These are phyloP conservation scores for Metacarcinus magister DNA, from an alignment of 2,888 invertebrate species.

Conservation along the genomic window DNA sequence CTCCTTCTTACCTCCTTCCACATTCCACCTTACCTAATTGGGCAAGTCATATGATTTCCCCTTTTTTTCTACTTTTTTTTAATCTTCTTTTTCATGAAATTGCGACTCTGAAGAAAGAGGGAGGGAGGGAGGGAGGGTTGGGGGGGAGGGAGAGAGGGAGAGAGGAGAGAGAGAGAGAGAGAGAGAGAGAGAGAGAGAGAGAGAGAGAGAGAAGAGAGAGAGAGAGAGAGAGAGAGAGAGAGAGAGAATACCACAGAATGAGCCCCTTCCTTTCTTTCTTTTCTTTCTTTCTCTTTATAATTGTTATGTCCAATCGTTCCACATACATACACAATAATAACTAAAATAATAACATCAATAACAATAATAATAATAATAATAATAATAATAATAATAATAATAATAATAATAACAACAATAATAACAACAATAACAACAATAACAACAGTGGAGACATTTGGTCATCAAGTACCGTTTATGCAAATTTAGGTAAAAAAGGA, in stretches of 20 bases:
- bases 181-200: background rate
- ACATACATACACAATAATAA: too few species aligned
- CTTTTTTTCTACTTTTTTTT: background rate
- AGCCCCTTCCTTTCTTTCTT: too few species aligned
- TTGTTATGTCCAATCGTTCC: too few species aligned
- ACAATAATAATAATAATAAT: background rate
- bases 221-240: too few species aligned
- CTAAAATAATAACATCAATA: too few species aligned
- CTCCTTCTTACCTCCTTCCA: background rate
- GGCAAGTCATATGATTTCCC: background rate
- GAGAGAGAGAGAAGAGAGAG: too few species aligned
- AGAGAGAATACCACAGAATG: too few species aligned
- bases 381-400: background rate
- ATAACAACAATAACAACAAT: background rate
- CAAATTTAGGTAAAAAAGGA: too few species aligned
- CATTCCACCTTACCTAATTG: constrained; percentile 4
- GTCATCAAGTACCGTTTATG: background rate
- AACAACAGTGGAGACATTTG: background rate
- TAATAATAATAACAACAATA: background rate
- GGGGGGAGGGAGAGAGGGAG: background rate
- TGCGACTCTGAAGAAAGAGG: too few species aligned
- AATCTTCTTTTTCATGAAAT: background rate
- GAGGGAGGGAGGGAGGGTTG: background rate
- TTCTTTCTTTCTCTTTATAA: too few species aligned
- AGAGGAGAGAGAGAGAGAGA: constrained; percentile 28